phyloP scores from a whole-genome alignment of 2,888 invertebrate species.

The Watsonalla binaria region DNA sequence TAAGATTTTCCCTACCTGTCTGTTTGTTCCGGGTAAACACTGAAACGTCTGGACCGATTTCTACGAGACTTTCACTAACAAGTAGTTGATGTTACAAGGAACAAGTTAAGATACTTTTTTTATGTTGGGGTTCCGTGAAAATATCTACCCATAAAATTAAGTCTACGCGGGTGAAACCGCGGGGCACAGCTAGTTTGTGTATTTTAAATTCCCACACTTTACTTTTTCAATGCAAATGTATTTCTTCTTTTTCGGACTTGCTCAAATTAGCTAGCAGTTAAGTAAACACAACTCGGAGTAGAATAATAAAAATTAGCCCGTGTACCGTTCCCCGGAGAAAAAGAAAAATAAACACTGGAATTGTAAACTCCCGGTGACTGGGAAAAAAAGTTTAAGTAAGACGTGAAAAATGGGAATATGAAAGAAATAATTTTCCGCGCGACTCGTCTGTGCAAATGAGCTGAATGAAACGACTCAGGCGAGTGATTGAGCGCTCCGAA shows the following conservation, averaged over 20 bases:
- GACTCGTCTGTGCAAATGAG: conserved; percentile 78
- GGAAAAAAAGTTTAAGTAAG: conserved; percentile 70
- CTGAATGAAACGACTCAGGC: conserved; percentile 74
- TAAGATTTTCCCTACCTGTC: too few relatives aligned
- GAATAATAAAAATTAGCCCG: conserved; percentile 31
- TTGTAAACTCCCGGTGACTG: conserved; percentile 46
- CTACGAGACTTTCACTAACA: too few relatives aligned
- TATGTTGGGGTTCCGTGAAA: too few relatives aligned
- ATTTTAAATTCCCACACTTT: too few relatives aligned
- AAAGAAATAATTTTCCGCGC: conserved; percentile 79
- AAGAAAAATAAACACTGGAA: conserved; percentile 57
- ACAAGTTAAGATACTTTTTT: too few relatives aligned
- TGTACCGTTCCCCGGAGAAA: conserved; percentile 17
- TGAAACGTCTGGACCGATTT: too few relatives aligned
- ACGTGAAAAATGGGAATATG: conserved; percentile 76
- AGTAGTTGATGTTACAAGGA: too few relatives aligned
- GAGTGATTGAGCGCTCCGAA: conserved; percentile 73
- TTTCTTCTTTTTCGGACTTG: background rate
- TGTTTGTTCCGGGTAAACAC: too few relatives aligned
- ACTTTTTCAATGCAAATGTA: too few relatives aligned
- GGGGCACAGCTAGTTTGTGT: too few relatives aligned
- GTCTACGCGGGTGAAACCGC: too few relatives aligned
- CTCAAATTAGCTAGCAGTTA: background rate
- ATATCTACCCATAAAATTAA: too few relatives aligned
- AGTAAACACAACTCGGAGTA: conserved; percentile 20